Base-by-base conservation (phyloP, 2,888 invertebrate genomes). In the Hemaris fuciformis region DNA sequence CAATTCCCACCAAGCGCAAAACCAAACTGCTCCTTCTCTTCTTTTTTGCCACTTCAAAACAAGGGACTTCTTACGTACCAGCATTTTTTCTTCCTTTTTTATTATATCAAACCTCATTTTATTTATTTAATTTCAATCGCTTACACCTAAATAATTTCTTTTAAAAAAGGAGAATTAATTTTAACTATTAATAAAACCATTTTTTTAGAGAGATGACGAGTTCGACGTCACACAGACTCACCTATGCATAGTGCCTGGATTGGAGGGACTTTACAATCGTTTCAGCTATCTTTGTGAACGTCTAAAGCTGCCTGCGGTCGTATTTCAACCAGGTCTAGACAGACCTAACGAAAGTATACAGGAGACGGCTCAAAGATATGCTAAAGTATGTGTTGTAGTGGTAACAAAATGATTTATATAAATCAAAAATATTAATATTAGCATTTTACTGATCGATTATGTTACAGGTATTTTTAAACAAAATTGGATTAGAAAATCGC, bases 261-360 rank as follows among this genome's bases (percentile, higher is more conserved):
- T 85, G 20, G 86, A 88, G 63, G 85, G 85, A 0, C 77, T 81
- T 34, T 66, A 83, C 48, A 64, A 69, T 22, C 69, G 79, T 31
- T 87, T 87, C 71, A 66, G 61, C 0, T 38, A 20, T 3, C 42
- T 84, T 23, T 80, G 81, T 53, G 74, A 79, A 65, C 73, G 80
- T 0, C 69, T 86, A 13, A 83, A 85, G 66, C 18, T 87, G 57
- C 75, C 79, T 0, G 83, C 85, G 0, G 20, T 86, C 0, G 84
- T 82, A 1, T 65, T 88, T 60, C 87, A 87, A 62, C 81, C 82
- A 0, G 83, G 83, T 0, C 61, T 84, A 2, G 81, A 85, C 25
- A 61, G 60, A 0, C 73, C 72, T 0, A 23, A 72, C 7, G 84
- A 84, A 41, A 76, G 75, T 0, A 63, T 80, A 0, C 63, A 66